Base-by-base conservation (phyloP, 2,888 invertebrate genomes). In the Prenolepis imparis region DNA sequence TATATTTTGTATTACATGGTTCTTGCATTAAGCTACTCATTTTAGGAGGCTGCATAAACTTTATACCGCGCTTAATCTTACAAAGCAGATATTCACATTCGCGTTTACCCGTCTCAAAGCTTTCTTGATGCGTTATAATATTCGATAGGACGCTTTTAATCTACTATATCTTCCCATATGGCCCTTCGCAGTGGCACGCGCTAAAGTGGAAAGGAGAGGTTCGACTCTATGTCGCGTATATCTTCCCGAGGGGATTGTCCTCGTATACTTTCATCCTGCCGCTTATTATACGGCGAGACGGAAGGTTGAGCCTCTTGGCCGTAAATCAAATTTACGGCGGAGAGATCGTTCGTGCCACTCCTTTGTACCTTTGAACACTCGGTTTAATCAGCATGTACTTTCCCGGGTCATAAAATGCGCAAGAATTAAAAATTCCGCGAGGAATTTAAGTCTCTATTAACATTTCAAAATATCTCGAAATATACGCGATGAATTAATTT, bases 271-370 rank as follows among this genome's bases (percentile, higher is more conserved):
- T 80, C 44, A 72, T 59, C 78, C 44, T 57, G 32, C 57, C 36
- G 78, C 72, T 78, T 78, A 70, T 80, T 72, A 72, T 24, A 59
- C 44, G 59, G 6, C 59, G 36, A 59, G 59, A 36, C 72, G 78
- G 59, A 36, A 72, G 70, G 57, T 59, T 21, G 78, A 59, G 70
- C 41, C 21, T 48, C 41, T 41, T 32, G 57, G 72, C 24, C 44
- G 78, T 72, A 80, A 80, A 80, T 80, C 72, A 80, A 70, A 70
- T 78, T 78, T 78, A 80, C 15, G 44, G 24, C 57, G 28, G 18
- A 70, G 59, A 72, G 72, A 80, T 24, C 68, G 55, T 32, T 77
- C n/a, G 66, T 39, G 57, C 41, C 41, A 18, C n/a, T 24, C 41
- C 9, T 70, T 80, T 61, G 59, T 72, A 12, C 57, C 11, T 21